These are phyloP conservation scores for Dyspetes luteomarginatus DNA, from an alignment of 2,888 invertebrate genomes.

Conservation along the genomic window DNA sequence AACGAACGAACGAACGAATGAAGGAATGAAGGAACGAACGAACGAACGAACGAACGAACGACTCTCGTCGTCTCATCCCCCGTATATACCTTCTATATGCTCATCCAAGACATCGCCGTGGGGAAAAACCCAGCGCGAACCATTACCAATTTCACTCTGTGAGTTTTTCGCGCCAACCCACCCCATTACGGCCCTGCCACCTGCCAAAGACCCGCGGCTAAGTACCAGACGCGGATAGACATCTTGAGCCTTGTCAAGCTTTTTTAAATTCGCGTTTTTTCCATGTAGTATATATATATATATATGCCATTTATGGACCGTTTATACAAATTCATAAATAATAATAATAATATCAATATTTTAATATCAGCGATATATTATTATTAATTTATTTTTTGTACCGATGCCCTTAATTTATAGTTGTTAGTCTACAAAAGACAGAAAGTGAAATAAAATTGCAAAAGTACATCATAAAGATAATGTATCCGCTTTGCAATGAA, in stretches of 20 bases:
- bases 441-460: too few relatives aligned
- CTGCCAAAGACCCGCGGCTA: conserved; percentile 74
- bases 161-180: conserved; percentile 22
- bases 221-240: conserved; percentile 81
- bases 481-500: too few relatives aligned
- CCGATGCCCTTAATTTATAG: too few relatives aligned
- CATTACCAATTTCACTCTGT: conserved; percentile 79
- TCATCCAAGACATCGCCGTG: conserved; percentile 62
- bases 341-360: background rate
- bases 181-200: conserved; percentile 24
- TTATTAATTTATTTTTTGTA: too few relatives aligned
- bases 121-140: conserved; percentile 65
- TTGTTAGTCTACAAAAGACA: too few relatives aligned
- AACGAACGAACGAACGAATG: conserved; percentile 42
- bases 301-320: background rate
- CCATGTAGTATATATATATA: background rate
- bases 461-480: too few relatives aligned
- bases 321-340: background rate
- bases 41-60: conserved; percentile 53
- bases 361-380: too few relatives aligned
- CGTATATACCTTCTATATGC: background rate
- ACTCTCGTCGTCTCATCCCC: conserved; percentile 60
- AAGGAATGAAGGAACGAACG: too few relatives aligned
- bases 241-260: conserved; percentile 81
- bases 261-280: conserved; percentile 76